Percentiles rank a stretch among this genome's conserved stretches.
These are phyloP conservation scores for Glaucidium brasilianum DNA, from an alignment of 2,113 vertebrate genomes.

Conservation along the genomic window DNA sequence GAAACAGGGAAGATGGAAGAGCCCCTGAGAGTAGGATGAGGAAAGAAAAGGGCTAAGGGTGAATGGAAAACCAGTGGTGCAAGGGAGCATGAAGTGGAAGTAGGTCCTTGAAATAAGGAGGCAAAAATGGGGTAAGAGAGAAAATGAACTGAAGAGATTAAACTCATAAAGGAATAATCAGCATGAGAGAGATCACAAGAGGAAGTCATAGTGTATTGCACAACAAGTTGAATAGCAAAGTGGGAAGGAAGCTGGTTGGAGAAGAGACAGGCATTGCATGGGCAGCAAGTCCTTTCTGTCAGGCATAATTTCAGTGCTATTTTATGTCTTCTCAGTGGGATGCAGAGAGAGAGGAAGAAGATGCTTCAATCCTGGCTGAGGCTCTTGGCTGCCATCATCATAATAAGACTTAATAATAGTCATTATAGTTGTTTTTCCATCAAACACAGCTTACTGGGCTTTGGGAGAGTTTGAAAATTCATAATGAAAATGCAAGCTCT, in stretches of 20 bases:
- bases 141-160: neutral
- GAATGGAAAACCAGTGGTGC: neutral
- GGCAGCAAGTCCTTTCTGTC: neutral
- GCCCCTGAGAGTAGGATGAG: neutral
- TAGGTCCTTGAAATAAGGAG: neutral
- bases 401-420: neutral
- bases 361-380: neutral
- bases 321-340: neutral
- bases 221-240: neutral
- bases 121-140: neutral
- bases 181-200: neutral
- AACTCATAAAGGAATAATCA: neutral
- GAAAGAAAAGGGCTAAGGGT: neutral
- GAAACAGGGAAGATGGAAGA: neutral
- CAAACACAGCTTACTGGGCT: neutral
- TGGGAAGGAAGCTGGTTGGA: neutral
- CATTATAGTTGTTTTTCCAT: neutral
- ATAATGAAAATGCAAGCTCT: neutral
- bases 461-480: neutral
- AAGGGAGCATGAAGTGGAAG: neutral
- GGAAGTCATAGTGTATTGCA: neutral
- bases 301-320: neutral
- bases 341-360: neutral
- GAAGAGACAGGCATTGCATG: neutral
- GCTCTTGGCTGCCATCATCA: neutral